Conservation (phyloP, 2,113 vertebrate species). For the Pangasianodon gigas region DNA sequence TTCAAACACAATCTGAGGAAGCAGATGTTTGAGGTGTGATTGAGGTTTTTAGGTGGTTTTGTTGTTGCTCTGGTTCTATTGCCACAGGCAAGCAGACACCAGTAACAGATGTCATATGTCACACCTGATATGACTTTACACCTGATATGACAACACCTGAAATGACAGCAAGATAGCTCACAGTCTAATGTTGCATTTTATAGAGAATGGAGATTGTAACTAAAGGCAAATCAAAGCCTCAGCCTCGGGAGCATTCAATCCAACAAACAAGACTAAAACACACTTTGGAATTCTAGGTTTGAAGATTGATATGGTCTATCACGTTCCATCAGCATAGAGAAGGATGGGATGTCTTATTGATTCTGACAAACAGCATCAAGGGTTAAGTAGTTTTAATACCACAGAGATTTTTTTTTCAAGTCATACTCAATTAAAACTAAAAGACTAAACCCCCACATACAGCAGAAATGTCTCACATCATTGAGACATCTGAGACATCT, state of each 20-base stretch:
- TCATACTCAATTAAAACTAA: background rate
- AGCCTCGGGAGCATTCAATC: background rate
- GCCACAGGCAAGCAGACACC: conserved; percentile 37
- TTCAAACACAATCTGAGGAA: conserved; percentile 48
- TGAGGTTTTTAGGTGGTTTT: conserved; percentile 36
- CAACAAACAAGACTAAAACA: background rate
- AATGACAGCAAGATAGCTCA: conserved; percentile 20
- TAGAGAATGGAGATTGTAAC: background rate
- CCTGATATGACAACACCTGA: conserved; percentile 14
- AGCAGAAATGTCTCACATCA: background rate
- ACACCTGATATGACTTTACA: conserved; percentile 27
- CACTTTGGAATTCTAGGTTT: background rate
- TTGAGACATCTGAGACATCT: background rate
- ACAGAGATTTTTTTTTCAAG: background rate
- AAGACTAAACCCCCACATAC: background rate
- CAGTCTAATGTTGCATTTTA: background rate
- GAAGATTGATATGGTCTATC: background rate
- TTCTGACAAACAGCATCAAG: background rate
- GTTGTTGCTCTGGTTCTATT: conserved; percentile 33
- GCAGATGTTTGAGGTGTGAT: conserved; percentile 53
- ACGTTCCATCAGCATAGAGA: background rate
- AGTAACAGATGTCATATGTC: conserved; percentile 4
- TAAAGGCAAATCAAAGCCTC: background rate
- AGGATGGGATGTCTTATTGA: background rate
- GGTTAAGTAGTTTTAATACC: background rate